These are phyloP conservation scores for Xyliphius kryptos DNA, from an alignment of 2,113 vertebrate species.

Conservation along the genomic window DNA sequence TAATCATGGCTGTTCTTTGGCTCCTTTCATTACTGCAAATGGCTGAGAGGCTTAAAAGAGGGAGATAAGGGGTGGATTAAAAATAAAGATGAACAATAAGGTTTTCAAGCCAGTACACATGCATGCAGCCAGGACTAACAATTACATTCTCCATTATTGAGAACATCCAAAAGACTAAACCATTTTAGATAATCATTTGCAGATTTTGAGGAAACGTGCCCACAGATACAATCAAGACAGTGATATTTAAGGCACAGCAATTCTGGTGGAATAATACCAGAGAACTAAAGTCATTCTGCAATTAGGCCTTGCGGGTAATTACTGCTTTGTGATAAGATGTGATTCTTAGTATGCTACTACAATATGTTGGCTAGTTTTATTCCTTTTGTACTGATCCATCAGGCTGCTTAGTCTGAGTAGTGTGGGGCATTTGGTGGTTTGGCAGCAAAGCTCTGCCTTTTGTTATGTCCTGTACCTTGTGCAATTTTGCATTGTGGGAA, in stretches of 20 bases:
- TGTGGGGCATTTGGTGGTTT: too few species aligned
- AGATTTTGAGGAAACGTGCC: too few species aligned
- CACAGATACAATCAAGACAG: slow-evolving; percentile 31
- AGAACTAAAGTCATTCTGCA: slow-evolving; percentile 19
- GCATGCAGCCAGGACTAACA: slow-evolving; percentile 14
- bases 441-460: too few species aligned
- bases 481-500: slow-evolving; percentile 3
- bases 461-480: too few species aligned
- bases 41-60: too few species aligned
- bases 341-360: slow-evolving; percentile 15
- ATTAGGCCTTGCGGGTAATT: slow-evolving; percentile 21
- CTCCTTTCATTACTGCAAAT: too few species aligned
- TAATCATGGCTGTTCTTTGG: too few species aligned
- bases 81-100: too few species aligned
- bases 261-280: slow-evolving; percentile 20
- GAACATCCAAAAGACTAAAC: too few species aligned
- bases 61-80: too few species aligned
- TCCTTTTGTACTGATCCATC: slow-evolving; percentile 3
- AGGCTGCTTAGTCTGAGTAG: slow-evolving; percentile 6
- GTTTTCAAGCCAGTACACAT: too few species aligned
- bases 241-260: slow-evolving; percentile 27
- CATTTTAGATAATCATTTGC: slow-evolving; percentile 39
- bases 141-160: too few species aligned
- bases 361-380: slow-evolving; percentile 9
- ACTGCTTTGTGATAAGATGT: slow-evolving; percentile 36